A percentile compares a stretch with the other conserved stretches of the same genome.
These are phyloP conservation scores for Megalurothrips usitatus DNA, from an alignment of 2,888 invertebrate species.

Conservation along the genomic window DNA sequence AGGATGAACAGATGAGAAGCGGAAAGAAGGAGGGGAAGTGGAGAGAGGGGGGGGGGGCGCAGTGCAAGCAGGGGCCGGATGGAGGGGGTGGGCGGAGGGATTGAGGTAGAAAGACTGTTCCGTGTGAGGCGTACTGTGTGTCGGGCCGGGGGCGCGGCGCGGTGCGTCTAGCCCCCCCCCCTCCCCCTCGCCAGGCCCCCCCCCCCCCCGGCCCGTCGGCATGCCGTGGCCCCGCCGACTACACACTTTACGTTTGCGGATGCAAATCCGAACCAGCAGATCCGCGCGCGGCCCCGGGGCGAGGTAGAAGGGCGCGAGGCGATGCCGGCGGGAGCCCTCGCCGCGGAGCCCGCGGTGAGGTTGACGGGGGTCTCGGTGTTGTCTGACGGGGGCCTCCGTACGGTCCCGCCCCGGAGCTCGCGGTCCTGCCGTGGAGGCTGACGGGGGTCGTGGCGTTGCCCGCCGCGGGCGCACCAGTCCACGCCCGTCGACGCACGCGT, in stretches of 20 bases:
- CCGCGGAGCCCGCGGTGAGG: too few relatives aligned
- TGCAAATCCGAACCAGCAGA: background rate
- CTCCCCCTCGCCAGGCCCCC: background rate
- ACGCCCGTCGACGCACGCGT: too few relatives aligned
- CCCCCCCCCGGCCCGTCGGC: background rate
- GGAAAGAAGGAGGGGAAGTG: background rate
- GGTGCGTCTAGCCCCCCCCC: background rate
- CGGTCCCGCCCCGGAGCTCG: too few relatives aligned
- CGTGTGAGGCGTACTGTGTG: background rate
- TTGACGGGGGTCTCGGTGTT: too few relatives aligned
- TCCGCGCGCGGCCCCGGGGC: background rate
- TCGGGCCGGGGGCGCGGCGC: background rate
- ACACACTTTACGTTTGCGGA: conserved; percentile 23
- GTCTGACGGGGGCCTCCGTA: too few relatives aligned
- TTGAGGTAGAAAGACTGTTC: conserved; percentile 10
- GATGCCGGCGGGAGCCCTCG: background rate
- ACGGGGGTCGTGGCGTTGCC: too few relatives aligned
- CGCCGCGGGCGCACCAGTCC: too few relatives aligned
- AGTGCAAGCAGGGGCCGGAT: background rate
- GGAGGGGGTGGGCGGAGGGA: background rate
- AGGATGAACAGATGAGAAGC: conserved; percentile 24
- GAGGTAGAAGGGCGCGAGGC: background rate
- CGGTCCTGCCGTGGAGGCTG: too few relatives aligned
- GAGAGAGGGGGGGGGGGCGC: background rate
- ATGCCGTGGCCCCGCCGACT: background rate